Conservation (phyloP, 2,888 invertebrate species). For the Conistra vaccinii region DNA sequence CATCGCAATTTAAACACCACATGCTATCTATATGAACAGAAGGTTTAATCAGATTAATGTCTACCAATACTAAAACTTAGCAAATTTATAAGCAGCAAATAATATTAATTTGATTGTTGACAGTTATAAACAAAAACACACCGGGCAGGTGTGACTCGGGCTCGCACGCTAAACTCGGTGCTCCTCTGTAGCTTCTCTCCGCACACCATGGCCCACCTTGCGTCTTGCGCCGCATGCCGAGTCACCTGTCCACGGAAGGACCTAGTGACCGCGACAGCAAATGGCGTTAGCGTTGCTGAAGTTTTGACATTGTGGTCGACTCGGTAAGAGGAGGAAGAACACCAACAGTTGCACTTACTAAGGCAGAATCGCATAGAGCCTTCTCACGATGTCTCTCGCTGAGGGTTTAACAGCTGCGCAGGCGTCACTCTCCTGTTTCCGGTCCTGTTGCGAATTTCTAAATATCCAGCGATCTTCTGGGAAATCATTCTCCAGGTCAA, state of each 20-base stretch:
- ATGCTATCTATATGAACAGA: conserved; percentile 18
- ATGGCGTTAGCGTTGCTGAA: background rate
- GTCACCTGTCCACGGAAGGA: background rate
- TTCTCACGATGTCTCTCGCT: conserved; percentile 78
- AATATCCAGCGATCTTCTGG: conserved; percentile 76
- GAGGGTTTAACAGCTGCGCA: conserved; percentile 74
- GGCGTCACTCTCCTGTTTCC: conserved; percentile 21
- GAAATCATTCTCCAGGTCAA: conserved; percentile 72
- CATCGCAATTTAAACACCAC: background rate
- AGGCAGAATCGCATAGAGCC: conserved; percentile 84
- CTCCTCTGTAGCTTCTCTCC: background rate
- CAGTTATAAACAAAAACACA: background rate
- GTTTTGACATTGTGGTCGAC: background rate
- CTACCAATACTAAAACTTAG: no score
- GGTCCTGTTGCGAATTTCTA: conserved; percentile 67
- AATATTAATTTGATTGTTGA: no score
- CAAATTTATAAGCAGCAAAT: no score
- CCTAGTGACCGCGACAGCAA: background rate
- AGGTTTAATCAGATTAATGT: background rate
- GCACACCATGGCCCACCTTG: background rate
- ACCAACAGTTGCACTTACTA: conserved; percentile 75
- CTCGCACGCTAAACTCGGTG: background rate
- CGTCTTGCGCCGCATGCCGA: background rate
- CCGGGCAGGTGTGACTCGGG: background rate
- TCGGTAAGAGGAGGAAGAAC: background rate